Evolutionary conservation across 2,113 vertebrate species (phyloP), one percentile per base, ranked within the genome.

Genomic region (Phyllopteryx taeniolatus): DNA sequence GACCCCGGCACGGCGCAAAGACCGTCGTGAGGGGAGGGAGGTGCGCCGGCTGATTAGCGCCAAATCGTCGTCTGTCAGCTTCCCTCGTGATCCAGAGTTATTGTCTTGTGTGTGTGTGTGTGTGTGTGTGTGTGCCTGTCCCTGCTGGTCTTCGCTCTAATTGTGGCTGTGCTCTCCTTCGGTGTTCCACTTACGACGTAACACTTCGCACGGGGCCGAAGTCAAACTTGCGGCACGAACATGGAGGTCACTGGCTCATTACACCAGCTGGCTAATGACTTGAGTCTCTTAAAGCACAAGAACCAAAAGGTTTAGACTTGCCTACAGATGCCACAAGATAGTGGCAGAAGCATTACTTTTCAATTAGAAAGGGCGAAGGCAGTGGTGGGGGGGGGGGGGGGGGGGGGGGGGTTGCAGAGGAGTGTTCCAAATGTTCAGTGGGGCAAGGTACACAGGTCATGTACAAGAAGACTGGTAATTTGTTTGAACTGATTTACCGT

Each of bases 131-230:
- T 11, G 35, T 70, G 77, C 2, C 35, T 62, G 68, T 87, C 88
- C 81, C 87, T 60, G 42, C 69, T 71, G 82, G 85, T 73, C 71
- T 74, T 83, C 80, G 81, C 83, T 90, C 89, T 92, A 91, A 90
- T 90, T 89, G 86, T 85, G 88, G 86, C 78, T 76, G 75, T 86
- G 88, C 78, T 87, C 90, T 0, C 78, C 83, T 92, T 91, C 85
- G 59, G 72, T 79, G 90, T 17, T 90, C 91, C 83, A 88, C 85
- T 91, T 91, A 81, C 70, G 79, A 84, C 68, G 80, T 20, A 69
- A 79, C 53, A 77, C 84, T 80, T 79, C 33, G 73, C 80, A 53
- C 62, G 46, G 82, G 83, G 75, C 90, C 86, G 91, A 90, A 91
- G 88, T 81, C 88, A 83, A 85, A 69, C 74, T 35, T 49, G 71